These are phyloP conservation scores for Molanna angustata DNA, from an alignment of 2,888 invertebrate genomes.

Conservation along the genomic window DNA sequence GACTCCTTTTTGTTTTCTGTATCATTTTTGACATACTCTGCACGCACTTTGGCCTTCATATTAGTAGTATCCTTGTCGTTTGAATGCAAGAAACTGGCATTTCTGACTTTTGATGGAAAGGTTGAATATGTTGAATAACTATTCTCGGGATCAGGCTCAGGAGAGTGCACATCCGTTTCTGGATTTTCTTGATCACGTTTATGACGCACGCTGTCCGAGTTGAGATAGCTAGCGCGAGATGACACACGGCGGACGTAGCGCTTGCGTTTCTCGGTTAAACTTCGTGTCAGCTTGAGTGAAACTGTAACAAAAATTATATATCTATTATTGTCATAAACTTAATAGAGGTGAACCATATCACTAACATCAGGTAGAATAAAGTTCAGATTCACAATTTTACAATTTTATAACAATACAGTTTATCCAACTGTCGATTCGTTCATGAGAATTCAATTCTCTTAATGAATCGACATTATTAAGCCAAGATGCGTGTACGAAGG, in stretches of 20 bases:
- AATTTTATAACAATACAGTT: too few relatives aligned
- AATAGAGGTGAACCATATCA: too few relatives aligned
- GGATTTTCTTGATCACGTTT: conserved; percentile 49
- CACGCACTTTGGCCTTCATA: neutral
- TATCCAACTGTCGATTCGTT: too few relatives aligned
- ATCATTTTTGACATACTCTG: neutral
- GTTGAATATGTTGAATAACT: conserved; percentile 6
- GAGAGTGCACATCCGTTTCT: conserved; percentile 34
- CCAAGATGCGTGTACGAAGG: too few relatives aligned
- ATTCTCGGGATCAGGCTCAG: neutral
- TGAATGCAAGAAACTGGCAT: conserved; percentile 9
- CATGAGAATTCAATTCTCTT: too few relatives aligned
- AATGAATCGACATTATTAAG: too few relatives aligned
- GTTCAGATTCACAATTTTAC: too few relatives aligned
- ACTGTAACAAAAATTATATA: conserved; percentile 5
- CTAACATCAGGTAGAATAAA: too few relatives aligned
- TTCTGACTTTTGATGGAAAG: conserved; percentile 3
- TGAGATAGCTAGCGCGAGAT: conserved; percentile 50
- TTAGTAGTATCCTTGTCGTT: neutral
- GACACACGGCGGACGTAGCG: conserved; percentile 65
- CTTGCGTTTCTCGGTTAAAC: conserved; percentile 62
- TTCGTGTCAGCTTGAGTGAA: conserved; percentile 53
- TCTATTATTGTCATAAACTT: too few relatives aligned
- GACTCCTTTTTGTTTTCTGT: neutral
- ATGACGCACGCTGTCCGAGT: conserved; percentile 40